phyloP scores from a whole-genome alignment of 2,888 invertebrate species.

The Plebejus melissa region DNA sequence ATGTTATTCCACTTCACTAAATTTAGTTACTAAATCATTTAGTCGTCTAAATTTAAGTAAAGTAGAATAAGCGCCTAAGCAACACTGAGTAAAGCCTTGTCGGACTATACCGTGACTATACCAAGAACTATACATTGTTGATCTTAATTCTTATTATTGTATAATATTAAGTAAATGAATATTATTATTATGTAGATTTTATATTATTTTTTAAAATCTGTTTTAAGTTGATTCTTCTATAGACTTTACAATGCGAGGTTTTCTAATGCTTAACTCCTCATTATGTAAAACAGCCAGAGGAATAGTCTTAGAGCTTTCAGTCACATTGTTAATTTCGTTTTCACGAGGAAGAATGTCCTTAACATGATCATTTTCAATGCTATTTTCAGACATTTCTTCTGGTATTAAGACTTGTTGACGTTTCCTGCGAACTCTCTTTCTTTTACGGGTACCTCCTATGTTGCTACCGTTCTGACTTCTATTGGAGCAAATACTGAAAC shows the following conservation, averaged over 20 bases:
- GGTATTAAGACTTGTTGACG: neutral
- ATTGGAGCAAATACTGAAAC: neutral
- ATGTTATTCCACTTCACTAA: too few relatives aligned
- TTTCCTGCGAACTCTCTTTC: neutral
- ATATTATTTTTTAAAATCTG: neutral
- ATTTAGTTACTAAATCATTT: too few relatives aligned
- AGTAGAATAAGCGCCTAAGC: too few relatives aligned
- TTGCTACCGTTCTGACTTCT: neutral
- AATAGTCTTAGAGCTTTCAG: constrained; percentile 1
- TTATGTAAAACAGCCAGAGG: neutral
- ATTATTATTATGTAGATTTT: too few relatives aligned
- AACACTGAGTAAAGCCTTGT: too few relatives aligned
- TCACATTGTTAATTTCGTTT: neutral
- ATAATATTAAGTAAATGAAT: neutral
- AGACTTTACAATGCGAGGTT: constrained; percentile 7
- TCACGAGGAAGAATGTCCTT: neutral
- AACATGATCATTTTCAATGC: neutral
- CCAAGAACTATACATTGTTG: too few relatives aligned
- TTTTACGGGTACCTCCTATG: neutral
- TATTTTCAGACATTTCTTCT: neutral
- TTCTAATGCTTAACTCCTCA: neutral
- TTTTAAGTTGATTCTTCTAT: neutral
- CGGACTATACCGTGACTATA: too few relatives aligned
- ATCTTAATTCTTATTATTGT: too few relatives aligned
- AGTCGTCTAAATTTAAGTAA: too few relatives aligned